phyloP scores from a whole-genome alignment of 1,140 invertebrate genomes.

The Octopus sinensis region DNA sequence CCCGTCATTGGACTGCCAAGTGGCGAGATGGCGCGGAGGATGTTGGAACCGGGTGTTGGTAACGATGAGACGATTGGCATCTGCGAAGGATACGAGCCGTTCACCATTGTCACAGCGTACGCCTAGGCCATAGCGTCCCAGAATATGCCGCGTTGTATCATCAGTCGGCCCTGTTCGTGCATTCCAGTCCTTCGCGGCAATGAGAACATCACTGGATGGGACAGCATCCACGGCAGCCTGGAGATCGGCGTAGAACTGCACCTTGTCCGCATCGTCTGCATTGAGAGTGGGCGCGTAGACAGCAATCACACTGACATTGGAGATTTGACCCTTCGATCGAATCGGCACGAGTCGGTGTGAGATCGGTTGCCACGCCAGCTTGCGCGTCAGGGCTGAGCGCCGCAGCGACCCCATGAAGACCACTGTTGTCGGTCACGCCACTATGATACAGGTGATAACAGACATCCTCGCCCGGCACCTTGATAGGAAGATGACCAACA shows the following conservation, averaged over 20 bases:
- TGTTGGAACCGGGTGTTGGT: neutral
- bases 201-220: neutral
- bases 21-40: neutral
- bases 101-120: neutral
- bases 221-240: neutral
- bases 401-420: neutral
- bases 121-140: neutral
- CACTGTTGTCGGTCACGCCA: neutral
- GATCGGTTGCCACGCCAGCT: neutral
- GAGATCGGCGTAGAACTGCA: neutral
- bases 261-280: neutral
- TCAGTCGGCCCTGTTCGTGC: neutral
- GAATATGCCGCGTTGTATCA: neutral
- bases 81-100: neutral
- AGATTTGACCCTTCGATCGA: neutral
- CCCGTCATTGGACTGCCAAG: neutral
- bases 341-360: neutral
- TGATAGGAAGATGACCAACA: neutral
- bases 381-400: neutral
- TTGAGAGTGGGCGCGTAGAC: neutral
- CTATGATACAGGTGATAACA: neutral
- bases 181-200: neutral
- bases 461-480: neutral
- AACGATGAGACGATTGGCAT: too few relatives aligned
- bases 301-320: neutral